phyloP scores from a whole-genome alignment of 2,888 invertebrate species.

The Thumatha senex region DNA sequence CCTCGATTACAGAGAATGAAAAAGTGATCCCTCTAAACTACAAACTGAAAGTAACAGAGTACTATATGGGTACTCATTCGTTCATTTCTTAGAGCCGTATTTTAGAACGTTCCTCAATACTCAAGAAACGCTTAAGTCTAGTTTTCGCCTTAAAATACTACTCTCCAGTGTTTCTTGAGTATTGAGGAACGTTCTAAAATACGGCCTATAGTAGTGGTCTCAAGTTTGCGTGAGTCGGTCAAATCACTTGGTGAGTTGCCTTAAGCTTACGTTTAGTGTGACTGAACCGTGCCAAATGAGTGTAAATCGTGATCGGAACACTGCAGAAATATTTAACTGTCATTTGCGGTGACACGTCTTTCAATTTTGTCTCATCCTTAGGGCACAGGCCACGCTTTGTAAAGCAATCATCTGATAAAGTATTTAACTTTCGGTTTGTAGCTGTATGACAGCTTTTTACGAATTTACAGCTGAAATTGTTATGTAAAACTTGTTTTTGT shows the following conservation, averaged over 20 bases:
- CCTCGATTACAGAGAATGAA: too few species aligned
- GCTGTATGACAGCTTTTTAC: too few species aligned
- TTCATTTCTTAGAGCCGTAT: constrained; percentile 14
- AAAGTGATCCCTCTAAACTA: too few species aligned
- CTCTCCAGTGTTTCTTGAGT: too few species aligned
- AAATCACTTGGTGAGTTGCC: constrained; percentile 43
- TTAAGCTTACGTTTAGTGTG: constrained; percentile 55
- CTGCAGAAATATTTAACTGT: constrained; percentile 51
- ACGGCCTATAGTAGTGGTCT: constrained; percentile 45
- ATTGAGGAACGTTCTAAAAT: too few species aligned
- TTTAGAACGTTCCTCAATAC: too few species aligned
- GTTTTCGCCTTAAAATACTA: too few species aligned
- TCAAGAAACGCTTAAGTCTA: too few species aligned
- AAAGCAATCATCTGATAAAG: constrained; percentile 9
- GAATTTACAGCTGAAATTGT: too few species aligned
- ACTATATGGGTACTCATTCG: not conserved
- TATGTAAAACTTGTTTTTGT: too few species aligned
- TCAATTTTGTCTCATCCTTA: constrained; percentile 42
- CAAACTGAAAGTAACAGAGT: too few species aligned
- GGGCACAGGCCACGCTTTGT: constrained; percentile 28
- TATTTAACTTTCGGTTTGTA: too few species aligned
- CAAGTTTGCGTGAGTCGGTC: constrained; percentile 47
- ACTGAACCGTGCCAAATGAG: constrained; percentile 46
- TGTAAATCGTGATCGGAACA: constrained; percentile 47
- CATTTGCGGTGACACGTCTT: constrained; percentile 52